phyloP scores from a whole-genome alignment of 1,140 invertebrate species.

The Diorhabda carinulata region DNA sequence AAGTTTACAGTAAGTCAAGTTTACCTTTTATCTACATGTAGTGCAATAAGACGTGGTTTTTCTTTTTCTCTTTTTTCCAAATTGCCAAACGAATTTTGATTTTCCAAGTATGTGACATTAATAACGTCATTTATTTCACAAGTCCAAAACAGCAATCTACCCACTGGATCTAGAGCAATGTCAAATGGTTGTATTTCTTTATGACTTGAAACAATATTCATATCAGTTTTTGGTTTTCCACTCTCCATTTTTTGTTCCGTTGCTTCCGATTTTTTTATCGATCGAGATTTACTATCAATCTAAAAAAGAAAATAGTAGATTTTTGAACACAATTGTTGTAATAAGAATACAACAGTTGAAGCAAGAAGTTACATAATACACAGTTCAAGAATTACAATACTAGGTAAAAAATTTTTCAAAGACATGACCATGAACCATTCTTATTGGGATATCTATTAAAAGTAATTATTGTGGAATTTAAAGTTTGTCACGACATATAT shows the following conservation, averaged over 20 bases:
- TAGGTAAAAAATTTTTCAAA: too few species aligned
- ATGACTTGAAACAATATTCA: constrained; percentile 33
- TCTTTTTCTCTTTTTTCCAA: constrained; percentile 70
- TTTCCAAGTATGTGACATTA: constrained; percentile 76
- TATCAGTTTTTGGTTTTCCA: constrained; percentile 54
- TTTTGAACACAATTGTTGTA: neutral
- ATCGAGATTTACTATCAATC: constrained; percentile 76
- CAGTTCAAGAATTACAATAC: too few species aligned
- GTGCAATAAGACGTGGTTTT: constrained; percentile 75
- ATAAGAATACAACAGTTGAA: too few species aligned
- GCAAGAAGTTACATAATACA: too few species aligned
- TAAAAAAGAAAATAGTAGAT: constrained; percentile 31
- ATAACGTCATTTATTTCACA: constrained; percentile 79
- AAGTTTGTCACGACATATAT: too few species aligned
- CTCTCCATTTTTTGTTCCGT: constrained; percentile 62
- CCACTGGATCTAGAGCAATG: constrained; percentile 79
- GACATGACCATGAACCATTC: too few species aligned
- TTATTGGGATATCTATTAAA: too few species aligned
- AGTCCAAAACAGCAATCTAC: constrained; percentile 83
- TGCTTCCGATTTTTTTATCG: constrained; percentile 67
- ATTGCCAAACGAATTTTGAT: constrained; percentile 64
- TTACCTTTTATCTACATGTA: constrained; percentile 74
- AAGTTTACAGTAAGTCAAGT: too few species aligned
- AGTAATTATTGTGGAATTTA: too few species aligned
- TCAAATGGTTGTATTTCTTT: constrained; percentile 63